Percentiles rank a stretch among this genome's conserved stretches.
Conservation (phyloP, 2,113 vertebrate genomes). For the Macquaria ambigua region DNA sequence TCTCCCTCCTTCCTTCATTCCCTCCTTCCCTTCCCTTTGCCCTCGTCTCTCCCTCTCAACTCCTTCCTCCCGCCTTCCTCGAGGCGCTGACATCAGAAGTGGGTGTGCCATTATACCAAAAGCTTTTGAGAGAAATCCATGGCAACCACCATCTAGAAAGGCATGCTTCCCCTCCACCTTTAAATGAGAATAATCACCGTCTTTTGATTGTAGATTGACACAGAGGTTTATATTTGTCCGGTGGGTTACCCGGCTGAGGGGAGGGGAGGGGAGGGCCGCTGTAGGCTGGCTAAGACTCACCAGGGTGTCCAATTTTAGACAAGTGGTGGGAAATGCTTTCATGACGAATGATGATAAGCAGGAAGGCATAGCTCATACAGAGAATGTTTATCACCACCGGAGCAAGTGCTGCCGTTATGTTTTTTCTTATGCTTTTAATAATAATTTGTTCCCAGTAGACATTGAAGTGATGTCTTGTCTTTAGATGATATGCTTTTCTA, state of each 20-base stretch:
- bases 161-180: conserved; percentile 60
- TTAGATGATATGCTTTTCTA: background rate
- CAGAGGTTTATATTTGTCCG: conserved; percentile 61
- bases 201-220: conserved; percentile 56
- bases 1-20: background rate
- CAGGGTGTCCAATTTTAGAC: conserved; percentile 73
- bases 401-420: background rate
- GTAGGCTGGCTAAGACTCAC: conserved; percentile 52
- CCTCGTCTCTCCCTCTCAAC: conserved; percentile 46
- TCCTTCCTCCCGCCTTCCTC: conserved; percentile 39
- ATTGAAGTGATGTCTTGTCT: background rate
- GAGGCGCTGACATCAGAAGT: conserved; percentile 85
- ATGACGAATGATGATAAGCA: conserved; percentile 61
- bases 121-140: conserved; percentile 87
- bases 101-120: conserved; percentile 82
- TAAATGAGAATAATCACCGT: conserved; percentile 69
- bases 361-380: conserved; percentile 41
- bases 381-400: background rate
- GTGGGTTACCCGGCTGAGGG: conserved; percentile 30
- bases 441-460: background rate
- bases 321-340: conserved; percentile 61
- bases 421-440: background rate
- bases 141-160: conserved; percentile 81
- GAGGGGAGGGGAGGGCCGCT: background rate
- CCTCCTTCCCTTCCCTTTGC: conserved; percentile 42